Evolutionary conservation across 2,797 vertebrate species (phyloP).

Genomic region (Varecia variegata): DNA sequence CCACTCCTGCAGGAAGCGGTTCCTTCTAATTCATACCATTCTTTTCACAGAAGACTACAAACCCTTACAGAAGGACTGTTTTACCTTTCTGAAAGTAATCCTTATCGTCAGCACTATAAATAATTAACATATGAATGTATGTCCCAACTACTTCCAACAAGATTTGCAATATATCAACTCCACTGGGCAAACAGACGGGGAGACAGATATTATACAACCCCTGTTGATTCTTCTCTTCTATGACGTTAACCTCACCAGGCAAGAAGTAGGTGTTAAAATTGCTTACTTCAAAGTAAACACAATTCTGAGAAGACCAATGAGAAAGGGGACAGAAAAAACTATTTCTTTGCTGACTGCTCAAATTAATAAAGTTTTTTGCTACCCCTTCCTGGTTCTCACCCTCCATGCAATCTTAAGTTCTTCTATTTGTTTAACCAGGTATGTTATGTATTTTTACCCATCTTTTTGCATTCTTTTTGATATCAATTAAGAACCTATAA

Average conservation of each 20-base stretch:
- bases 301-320: not conserved
- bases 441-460: not conserved
- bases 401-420: not conserved
- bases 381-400: not conserved
- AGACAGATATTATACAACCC: not conserved
- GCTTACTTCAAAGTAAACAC: not conserved
- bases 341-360: not conserved
- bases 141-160: not conserved
- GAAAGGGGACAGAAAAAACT: not conserved
- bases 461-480: not conserved
- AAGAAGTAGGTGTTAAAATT: not conserved
- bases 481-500: not conserved
- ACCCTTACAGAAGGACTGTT: not conserved
- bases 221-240: not conserved
- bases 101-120: not conserved
- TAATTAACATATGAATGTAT: too few relatives aligned
- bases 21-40: not conserved
- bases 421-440: not conserved
- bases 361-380: not conserved
- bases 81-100: not conserved
- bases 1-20: not conserved
- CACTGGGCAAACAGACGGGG: too few relatives aligned
- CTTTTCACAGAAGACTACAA: not conserved
- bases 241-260: rapidly evolving
- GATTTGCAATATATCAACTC: not conserved